Evolutionary conservation across 2,797 vertebrate genomes (phyloP).

Genomic region (Alectoris magna): DNA sequence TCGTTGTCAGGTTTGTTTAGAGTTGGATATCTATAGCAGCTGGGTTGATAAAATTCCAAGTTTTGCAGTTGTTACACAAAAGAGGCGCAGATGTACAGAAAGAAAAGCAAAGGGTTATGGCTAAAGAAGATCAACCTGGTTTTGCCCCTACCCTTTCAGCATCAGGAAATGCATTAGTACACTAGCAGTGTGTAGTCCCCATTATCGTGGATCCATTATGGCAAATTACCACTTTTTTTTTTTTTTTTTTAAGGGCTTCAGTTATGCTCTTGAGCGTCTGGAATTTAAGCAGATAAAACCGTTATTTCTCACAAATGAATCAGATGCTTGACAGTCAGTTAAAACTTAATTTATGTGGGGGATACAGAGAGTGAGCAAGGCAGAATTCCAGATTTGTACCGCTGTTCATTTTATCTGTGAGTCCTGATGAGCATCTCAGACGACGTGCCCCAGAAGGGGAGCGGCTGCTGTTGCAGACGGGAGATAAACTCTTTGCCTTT

Average conservation of each 20-base stretch:
- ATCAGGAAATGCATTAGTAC: not conserved
- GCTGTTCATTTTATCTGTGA: slow-evolving; percentile 57
- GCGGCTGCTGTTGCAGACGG: slow-evolving; percentile 52
- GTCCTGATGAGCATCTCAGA: slow-evolving; percentile 55
- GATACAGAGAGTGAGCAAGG: slow-evolving; percentile 45
- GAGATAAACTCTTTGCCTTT: slow-evolving; percentile 58
- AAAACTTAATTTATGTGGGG: slow-evolving; percentile 70
- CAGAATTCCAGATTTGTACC: slow-evolving; percentile 63
- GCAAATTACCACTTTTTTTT: not conserved
- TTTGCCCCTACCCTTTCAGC: not conserved
- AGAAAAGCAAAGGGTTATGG: not conserved
- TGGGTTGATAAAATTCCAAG: not conserved
- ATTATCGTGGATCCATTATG: slow-evolving; percentile 18
- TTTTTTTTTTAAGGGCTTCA: slow-evolving; percentile 25
- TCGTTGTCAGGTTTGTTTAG: not conserved
- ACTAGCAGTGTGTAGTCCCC: not conserved
- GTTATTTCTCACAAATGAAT: slow-evolving; percentile 66
- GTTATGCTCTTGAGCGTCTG: slow-evolving; percentile 40
- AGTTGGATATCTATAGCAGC: not conserved
- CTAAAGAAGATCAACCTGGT: not conserved
- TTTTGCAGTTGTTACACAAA: not conserved
- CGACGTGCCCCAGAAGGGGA: slow-evolving; percentile 21
- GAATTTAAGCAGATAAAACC: slow-evolving; percentile 60
- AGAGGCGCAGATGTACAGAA: not conserved
- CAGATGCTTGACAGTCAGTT: slow-evolving; percentile 69